Conservation (phyloP, 2,797 vertebrate species). For the Argentina silus region DNA sequence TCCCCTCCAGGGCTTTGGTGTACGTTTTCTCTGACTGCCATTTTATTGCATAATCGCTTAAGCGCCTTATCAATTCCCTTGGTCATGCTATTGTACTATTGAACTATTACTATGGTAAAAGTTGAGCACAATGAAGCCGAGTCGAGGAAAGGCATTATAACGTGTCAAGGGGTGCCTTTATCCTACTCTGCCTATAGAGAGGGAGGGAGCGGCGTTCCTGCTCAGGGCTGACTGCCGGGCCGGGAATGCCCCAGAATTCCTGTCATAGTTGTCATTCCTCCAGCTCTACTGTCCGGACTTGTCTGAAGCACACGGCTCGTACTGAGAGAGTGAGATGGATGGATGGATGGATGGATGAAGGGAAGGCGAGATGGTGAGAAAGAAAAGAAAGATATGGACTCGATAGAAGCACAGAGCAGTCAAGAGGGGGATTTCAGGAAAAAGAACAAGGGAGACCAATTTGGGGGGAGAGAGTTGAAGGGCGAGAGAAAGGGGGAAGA, state of each 20-base stretch:
- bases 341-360: constrained; percentile 19
- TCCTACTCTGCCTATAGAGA: constrained; percentile 29
- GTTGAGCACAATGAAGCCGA: not conserved
- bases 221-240: constrained; percentile 45
- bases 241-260: constrained; percentile 81
- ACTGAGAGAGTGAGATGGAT: constrained; percentile 19
- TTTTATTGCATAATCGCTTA: constrained; percentile 33
- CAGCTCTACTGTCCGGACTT: constrained; percentile 73
- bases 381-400: too few species aligned
- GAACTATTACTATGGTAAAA: not conserved
- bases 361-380: constrained; percentile 5
- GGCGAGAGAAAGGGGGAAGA: not conserved
- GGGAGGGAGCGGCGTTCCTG: constrained; percentile 58
- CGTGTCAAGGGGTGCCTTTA: not conserved
- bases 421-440: not conserved
- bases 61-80: constrained; percentile 12
- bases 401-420: not conserved
- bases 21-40: constrained; percentile 11
- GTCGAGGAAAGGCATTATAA: not conserved
- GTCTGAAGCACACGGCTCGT: constrained; percentile 51
- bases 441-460: constrained; percentile 15
- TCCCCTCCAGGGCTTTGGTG: not conserved
- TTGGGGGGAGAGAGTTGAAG: not conserved
- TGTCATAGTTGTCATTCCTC: constrained; percentile 77
- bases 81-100: constrained; percentile 12